These are phyloP conservation scores for Astatotilapia flaviijosephi DNA, from an alignment of 2,113 vertebrate species.

Conservation along the genomic window DNA sequence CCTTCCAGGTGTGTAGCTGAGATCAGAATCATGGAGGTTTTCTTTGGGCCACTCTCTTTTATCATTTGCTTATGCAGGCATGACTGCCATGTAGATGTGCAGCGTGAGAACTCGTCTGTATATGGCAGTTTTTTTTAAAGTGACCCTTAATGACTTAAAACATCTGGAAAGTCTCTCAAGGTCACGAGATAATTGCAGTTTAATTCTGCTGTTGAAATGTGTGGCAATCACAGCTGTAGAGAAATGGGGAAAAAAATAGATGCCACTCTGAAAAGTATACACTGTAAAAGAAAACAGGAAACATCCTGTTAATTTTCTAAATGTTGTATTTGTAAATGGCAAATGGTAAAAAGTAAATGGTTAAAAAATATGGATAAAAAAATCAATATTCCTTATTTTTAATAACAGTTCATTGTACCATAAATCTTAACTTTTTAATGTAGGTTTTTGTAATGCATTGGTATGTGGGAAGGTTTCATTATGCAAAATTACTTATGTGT, in stretches of 20 bases:
- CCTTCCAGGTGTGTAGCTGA: neutral
- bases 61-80: neutral
- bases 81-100: neutral
- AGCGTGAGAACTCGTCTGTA: neutral
- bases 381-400: neutral
- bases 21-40: neutral
- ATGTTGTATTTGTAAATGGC: neutral
- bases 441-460: neutral
- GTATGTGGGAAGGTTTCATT: neutral
- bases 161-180: neutral
- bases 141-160: neutral
- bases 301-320: neutral
- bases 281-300: neutral
- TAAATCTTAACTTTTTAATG: neutral
- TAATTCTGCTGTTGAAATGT: neutral
- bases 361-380: neutral
- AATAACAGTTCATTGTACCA: neutral
- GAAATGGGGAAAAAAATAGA: rapidly evolving
- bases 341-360: neutral
- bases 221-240: neutral
- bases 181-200: neutral
- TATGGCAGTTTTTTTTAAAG: neutral
- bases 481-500: neutral
- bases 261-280: neutral
- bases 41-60: neutral